Evolutionary conservation across 2,113 vertebrate species (phyloP).

Genomic region (Xiphophorus hellerii): DNA sequence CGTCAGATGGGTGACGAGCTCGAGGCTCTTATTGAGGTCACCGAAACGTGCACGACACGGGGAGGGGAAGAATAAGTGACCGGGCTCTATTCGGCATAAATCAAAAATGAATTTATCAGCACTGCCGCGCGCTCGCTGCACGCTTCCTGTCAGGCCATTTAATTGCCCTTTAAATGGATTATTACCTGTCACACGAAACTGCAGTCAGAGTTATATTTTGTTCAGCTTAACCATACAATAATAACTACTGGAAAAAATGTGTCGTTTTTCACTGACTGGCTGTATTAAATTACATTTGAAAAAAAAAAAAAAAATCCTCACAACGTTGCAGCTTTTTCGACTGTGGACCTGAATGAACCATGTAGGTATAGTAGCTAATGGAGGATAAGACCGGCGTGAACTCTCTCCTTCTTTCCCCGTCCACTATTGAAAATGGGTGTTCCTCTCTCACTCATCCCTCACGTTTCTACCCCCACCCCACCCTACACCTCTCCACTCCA

Average conservation of each 20-base stretch:
- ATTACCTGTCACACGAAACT: not conserved
- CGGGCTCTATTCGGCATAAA: not conserved
- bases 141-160: not conserved
- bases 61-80: not conserved
- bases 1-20: conserved; percentile 37
- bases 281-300: too few relatives aligned
- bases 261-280: too few relatives aligned
- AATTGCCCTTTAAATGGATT: not conserved
- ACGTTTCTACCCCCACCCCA: conserved; percentile 17
- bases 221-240: too few relatives aligned
- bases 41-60: conserved; percentile 7
- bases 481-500: not conserved
- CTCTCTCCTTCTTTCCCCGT: not conserved
- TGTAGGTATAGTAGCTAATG: not conserved
- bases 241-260: too few relatives aligned
- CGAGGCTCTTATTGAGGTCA: conserved; percentile 41
- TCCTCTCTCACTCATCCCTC: conserved; percentile 6
- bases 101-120: not conserved
- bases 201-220: too few relatives aligned
- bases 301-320: too few relatives aligned
- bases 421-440: conserved; percentile 9
- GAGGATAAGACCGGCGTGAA: conserved; percentile 1
- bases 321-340: too few relatives aligned
- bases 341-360: conserved; percentile 45
- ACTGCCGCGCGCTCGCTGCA: not conserved